These are phyloP conservation scores for Lamproptera curius DNA, from an alignment of 2,888 invertebrate genomes.

Conservation along the genomic window DNA sequence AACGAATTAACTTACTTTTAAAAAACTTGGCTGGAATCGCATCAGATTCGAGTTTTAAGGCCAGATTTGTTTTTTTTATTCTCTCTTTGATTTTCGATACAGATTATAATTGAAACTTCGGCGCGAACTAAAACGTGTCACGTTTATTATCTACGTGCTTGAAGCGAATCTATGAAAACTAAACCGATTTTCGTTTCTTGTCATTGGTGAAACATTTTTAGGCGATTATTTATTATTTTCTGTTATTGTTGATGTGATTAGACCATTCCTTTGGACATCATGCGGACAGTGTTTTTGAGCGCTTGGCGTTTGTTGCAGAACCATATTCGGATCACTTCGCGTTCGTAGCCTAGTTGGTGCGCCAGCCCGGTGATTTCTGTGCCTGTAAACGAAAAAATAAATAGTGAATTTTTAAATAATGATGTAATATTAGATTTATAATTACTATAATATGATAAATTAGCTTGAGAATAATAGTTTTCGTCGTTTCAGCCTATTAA, in stretches of 20 bases:
- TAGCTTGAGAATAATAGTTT: no score
- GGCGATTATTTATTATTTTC: no score
- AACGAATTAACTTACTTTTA: slow-evolving; percentile 35
- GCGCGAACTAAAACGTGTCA: slow-evolving; percentile 18
- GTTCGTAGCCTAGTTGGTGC: slow-evolving; percentile 96
- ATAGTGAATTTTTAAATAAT: no score
- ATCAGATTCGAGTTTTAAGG: slow-evolving; percentile 63
- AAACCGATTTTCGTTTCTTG: slow-evolving; percentile 11
- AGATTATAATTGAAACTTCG: slow-evolving; percentile 25
- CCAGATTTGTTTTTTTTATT: slow-evolving; percentile 33
- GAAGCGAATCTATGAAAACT: slow-evolving; percentile 22
- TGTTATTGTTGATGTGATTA: slow-evolving; percentile 50
- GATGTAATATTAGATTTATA: no score
- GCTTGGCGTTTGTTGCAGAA: slow-evolving; percentile 99
- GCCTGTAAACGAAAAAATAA: slow-evolving; percentile 79
- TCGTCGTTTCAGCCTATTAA: no score
- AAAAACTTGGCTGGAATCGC: slow-evolving; percentile 68
- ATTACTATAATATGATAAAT: no score
- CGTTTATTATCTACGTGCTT: slow-evolving; percentile 18
- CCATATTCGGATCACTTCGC: slow-evolving; percentile 99
- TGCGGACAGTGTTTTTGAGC: slow-evolving; percentile 96
- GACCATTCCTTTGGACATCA: slow-evolving; percentile 94
- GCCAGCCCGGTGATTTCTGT: slow-evolving; percentile 98
- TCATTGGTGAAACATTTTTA: no score
- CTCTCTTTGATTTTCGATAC: slow-evolving; percentile 34